Evolutionary conservation across 2,113 vertebrate genomes (phyloP), one percentile per base, ranked within the genome.

Genomic region (Lutjanus erythropterus): DNA sequence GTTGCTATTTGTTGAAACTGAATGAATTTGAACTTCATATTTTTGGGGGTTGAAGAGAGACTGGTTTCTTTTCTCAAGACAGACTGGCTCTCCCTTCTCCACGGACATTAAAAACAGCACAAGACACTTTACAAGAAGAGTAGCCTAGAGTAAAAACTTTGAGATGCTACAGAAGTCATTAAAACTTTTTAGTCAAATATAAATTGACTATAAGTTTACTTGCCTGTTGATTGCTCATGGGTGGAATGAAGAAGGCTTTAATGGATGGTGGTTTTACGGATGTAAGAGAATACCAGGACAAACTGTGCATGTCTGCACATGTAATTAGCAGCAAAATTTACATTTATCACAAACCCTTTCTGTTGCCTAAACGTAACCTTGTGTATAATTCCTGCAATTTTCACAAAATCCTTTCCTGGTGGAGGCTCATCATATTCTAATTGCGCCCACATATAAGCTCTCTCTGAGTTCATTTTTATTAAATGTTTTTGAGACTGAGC

Each of bases 281-380:
- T 33, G 35, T 37, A 62, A 41, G 64, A 55, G 5, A 70, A 60
- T 21, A 55, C 5, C 14, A 37, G 31, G 25, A 67, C n/a, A 69
- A 65, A 75, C 46, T 64, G 33, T 75, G 15, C 35, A 18, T 71
- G 39, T 58, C 31, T 46, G 64, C 31, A 52, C 33, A 67, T 62
- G 23, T 44, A 86, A 83, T 88, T 81, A 81, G 58, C 46, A 66
- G 18, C 23, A 25, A n/a, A 12, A 81, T 42, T 37, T 69, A 23
- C 60, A 68, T 83, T 52, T 11, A 56, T 46, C 35, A 39, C 50
- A 52, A 75, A 33, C 9, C 6, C 31, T 67, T 61, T 70, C 74
- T 80, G 47, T 79, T 61, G 67, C 67, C 52, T 35, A 37, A 74
- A 82, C 39, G 23, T 52, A 68, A 73, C 35, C 44, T 47, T 68